phyloP scores from a whole-genome alignment of 2,113 vertebrate genomes.

The Toxotes jaculatrix region DNA sequence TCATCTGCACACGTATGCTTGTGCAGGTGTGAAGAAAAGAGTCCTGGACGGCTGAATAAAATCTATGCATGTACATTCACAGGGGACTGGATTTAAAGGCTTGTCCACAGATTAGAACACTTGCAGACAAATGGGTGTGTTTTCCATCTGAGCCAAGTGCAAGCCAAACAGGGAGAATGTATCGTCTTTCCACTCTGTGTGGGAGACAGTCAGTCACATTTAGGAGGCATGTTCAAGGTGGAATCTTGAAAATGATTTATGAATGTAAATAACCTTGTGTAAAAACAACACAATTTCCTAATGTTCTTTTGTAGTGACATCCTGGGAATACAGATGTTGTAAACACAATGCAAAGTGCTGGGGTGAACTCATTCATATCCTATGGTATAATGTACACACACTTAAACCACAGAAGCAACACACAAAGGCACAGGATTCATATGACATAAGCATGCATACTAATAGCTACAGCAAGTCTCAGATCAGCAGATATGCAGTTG shows the following conservation, averaged over 20 bases:
- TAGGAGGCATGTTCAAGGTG: constrained; percentile 13
- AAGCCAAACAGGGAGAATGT: not conserved
- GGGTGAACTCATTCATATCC: not conserved
- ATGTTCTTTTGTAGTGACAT: constrained; percentile 17
- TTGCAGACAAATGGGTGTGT: constrained; percentile 17
- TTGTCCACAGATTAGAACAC: not conserved
- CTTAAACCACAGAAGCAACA: not conserved
- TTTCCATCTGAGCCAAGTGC: constrained; percentile 22
- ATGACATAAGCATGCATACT: constrained; percentile 26
- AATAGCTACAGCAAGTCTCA: constrained; percentile 32
- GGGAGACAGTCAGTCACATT: constrained; percentile 30
- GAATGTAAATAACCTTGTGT: constrained; percentile 22
- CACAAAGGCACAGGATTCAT: not conserved
- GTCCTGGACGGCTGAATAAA: constrained; percentile 12
- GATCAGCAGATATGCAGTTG: constrained; percentile 45
- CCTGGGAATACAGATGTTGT: not conserved
- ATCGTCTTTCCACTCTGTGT: not conserved
- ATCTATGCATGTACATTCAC: constrained; percentile 36
- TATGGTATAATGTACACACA: not conserved
- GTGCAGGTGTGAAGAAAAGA: constrained; percentile 34
- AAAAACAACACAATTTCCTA: constrained; percentile 5
- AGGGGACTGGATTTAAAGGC: constrained; percentile 1
- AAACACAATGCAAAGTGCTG: not conserved
- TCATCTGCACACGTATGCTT: constrained; percentile 38
- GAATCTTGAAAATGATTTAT: constrained; percentile 31